Evolutionary conservation across 2,888 invertebrate genomes (phyloP).

Genomic region (Aporophyla nigra): DNA sequence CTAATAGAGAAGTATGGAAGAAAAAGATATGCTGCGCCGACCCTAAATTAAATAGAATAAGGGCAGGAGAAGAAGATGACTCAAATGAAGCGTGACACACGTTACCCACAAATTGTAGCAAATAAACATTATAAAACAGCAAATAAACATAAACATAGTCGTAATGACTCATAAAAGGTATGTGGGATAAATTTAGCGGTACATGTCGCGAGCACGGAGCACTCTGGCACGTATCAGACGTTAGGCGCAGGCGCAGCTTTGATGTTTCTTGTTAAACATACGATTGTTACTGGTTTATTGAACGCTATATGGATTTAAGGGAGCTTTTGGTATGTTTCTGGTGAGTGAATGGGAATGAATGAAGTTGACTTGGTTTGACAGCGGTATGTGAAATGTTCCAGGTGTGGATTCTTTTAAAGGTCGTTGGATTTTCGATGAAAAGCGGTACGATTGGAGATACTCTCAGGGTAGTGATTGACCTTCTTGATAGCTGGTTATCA

Average conservation of each 20-base stretch:
- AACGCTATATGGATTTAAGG: conserved; percentile 16
- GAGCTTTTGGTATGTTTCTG: neutral
- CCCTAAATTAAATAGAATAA: neutral
- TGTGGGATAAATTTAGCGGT: conserved; percentile 63
- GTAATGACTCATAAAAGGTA: conserved; percentile 69
- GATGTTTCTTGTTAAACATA: conserved; percentile 59
- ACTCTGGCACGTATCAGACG: conserved; percentile 51
- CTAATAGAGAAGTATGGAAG: neutral
- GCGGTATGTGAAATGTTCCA: neutral
- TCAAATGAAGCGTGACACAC: conserved; percentile 30
- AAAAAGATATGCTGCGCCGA: neutral
- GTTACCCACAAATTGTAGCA: conserved; percentile 57
- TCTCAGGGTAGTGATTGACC: too few relatives aligned
- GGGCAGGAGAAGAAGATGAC: neutral
- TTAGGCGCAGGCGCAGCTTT: conserved; percentile 47
- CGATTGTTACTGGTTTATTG: conserved; percentile 60
- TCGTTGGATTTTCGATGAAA: neutral
- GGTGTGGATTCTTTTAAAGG: neutral
- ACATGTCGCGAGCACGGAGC: conserved; percentile 44
- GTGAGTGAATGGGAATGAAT: neutral
- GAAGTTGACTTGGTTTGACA: neutral
- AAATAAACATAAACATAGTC: conserved; percentile 57
- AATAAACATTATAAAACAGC: conserved; percentile 57
- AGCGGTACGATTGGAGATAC: too few relatives aligned
- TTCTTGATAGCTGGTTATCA: neutral